phyloP scores from a whole-genome alignment of 2,888 invertebrate species.

The Blera fallax region DNA sequence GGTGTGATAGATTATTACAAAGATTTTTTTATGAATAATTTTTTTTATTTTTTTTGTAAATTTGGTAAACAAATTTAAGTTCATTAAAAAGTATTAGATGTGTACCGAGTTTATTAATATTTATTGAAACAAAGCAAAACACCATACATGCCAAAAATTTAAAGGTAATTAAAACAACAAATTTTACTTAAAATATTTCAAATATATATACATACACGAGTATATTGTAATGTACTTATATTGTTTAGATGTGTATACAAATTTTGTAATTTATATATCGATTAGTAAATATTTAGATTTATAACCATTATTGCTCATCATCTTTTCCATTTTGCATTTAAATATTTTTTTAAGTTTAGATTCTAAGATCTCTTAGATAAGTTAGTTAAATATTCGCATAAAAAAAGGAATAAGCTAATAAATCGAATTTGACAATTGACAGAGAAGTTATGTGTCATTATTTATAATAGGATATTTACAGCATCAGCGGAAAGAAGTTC shows the following conservation, averaged over 20 bases:
- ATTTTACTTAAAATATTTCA: background rate
- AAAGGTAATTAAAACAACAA: background rate
- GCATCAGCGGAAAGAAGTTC: too few relatives aligned
- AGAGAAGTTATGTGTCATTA: background rate
- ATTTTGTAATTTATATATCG: conserved; percentile 21
- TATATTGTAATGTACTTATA: background rate
- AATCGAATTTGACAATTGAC: conserved; percentile 18
- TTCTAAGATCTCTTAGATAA: conserved; percentile 34
- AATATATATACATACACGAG: background rate
- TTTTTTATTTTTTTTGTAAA: background rate
- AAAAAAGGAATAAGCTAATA: conserved; percentile 11
- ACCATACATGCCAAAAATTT: conserved; percentile 11
- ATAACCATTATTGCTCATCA: conserved; percentile 13
- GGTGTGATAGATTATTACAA: background rate
- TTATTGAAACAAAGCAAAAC: background rate
- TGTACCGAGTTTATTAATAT: conserved; percentile 1
- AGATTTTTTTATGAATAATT: background rate
- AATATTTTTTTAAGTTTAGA: conserved; percentile 8
- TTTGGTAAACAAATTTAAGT: background rate
- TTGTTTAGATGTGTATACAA: conserved; percentile 3
- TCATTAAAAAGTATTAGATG: conserved; percentile 6
- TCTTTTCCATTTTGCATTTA: conserved; percentile 36
- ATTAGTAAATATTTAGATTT: conserved; percentile 4
- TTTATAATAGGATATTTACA: too few relatives aligned
- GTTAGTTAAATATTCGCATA: conserved; percentile 21